A percentile compares a stretch with the other conserved stretches of the same genome.
These are phyloP conservation scores for Hippocampus abdominalis DNA, from an alignment of 2,113 vertebrate species.

Conservation along the genomic window DNA sequence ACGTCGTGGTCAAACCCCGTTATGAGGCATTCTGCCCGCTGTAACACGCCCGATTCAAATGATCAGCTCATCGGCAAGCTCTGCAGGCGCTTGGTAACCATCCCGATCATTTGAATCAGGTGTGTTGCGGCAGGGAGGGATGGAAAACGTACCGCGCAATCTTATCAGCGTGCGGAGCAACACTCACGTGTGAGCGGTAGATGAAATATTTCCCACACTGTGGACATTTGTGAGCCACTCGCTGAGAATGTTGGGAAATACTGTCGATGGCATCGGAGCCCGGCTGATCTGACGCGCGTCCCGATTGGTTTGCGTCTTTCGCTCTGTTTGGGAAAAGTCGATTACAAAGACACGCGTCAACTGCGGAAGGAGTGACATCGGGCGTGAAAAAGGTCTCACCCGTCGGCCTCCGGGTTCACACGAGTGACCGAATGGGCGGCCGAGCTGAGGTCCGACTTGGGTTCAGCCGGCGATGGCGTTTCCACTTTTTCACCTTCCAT, in stretches of 20 bases:
- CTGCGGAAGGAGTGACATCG: neutral
- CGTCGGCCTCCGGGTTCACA: slow-evolving; percentile 4
- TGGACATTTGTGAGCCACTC: slow-evolving; percentile 68
- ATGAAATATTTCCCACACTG: slow-evolving; percentile 66
- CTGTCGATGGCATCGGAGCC: slow-evolving; percentile 23
- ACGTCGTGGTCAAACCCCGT: too few species aligned
- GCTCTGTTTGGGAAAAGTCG: slow-evolving; percentile 19
- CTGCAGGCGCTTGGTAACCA: too few species aligned
- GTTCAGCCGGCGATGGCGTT: neutral
- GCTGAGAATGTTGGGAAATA: slow-evolving; percentile 58
- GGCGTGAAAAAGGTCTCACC: slow-evolving; percentile 26
- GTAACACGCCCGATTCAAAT: too few species aligned
- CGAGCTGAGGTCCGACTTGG: slow-evolving; percentile 17
- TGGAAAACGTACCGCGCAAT: too few species aligned
- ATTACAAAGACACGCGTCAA: neutral
- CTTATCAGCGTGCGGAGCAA: neutral
- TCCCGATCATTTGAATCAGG: too few species aligned
- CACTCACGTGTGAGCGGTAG: slow-evolving; percentile 64
- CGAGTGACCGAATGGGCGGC: neutral
- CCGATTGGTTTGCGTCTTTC: slow-evolving; percentile 34
- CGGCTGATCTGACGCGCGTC: neutral
- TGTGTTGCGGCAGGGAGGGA: too few species aligned
- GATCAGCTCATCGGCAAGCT: too few species aligned
- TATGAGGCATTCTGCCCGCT: too few species aligned
- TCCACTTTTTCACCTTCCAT: slow-evolving; percentile 29